Base-by-base conservation (phyloP, 2,888 invertebrate species). In the Augiades crinisus region DNA sequence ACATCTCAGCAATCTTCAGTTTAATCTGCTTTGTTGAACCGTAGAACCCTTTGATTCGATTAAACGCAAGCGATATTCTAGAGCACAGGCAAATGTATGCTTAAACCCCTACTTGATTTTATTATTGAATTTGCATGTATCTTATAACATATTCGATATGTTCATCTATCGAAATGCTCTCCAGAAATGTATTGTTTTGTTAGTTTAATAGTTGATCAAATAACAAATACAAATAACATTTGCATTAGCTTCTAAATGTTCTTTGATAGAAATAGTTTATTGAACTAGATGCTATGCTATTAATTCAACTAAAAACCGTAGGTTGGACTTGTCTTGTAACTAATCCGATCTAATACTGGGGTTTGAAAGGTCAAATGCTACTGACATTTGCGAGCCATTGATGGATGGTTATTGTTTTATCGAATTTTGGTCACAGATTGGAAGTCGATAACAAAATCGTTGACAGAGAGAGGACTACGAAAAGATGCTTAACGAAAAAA, bases 1-100 rank as follows among this genome's bases (percentile, higher is more conserved):
- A 33, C 33, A 33, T 49, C 40, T 24, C 40, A 33, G 33, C 40
- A 22, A 49, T 49, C 40, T 31, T 30, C 31, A 47, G 19, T 38
- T 27, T 38, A 38, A 38, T 47, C 38, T 40, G 31, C 47, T 38
- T 47, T 44, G 10, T 5, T 19, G 17, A 30, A 3, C 30, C 30
- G 12, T 30, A 5, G 12, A 27, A 36, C 27, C 36, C 24, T 24
- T 46, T 36, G 17, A 21, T 19, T 46, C 37, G 16, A 27, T 27
- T 47, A 17, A 36, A 46, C 38, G 17, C 36, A 12, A 47, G 12
- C 27, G 2, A 36, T 22, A 19, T 22, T 33, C 13, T 45, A 24
- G 14, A 21, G 8, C 22, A 34, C 2, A 34, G 13, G 21, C 21
- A 33, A 43, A 31, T 31, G 12, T 10, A 12, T 30, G 13, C 10